A percentile compares a stretch with the other conserved stretches of the same genome.
Conservation (phyloP, 2,113 vertebrate genomes). For the Muntiacus muntjak region DNA sequence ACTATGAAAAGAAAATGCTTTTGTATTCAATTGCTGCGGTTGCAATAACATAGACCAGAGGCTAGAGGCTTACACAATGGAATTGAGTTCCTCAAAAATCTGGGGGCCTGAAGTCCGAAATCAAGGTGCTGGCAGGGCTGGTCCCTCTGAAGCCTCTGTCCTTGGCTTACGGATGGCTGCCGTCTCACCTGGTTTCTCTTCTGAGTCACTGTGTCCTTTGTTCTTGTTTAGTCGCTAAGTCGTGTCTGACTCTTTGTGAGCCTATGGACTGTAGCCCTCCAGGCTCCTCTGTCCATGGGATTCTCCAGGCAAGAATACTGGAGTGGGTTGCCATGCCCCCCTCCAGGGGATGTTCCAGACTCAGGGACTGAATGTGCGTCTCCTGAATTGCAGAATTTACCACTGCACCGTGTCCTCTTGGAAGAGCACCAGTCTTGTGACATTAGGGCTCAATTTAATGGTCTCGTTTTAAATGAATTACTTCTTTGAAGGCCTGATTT, state of each 20-base stretch:
- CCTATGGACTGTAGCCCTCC: neutral
- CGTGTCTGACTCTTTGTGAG: neutral
- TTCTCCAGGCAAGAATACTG: neutral
- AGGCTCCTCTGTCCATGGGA: neutral
- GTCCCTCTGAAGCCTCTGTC: neutral
- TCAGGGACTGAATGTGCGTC: neutral
- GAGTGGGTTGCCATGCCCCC: neutral
- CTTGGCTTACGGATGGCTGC: neutral
- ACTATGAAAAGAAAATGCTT: neutral
- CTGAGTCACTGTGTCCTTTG: too few relatives aligned
- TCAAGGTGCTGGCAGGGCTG: neutral
- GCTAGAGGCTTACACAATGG: neutral
- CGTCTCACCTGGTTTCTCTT: neutral
- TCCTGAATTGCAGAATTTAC: neutral
- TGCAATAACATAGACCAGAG: neutral
- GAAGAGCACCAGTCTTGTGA: neutral
- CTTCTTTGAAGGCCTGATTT: neutral
- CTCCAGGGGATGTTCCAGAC: neutral
- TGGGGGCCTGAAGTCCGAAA: neutral
- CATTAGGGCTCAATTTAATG: neutral
- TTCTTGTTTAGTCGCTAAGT: neutral
- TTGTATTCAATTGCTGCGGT: neutral
- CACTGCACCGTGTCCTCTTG: rapidly evolving
- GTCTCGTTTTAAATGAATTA: neutral
- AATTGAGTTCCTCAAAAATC: neutral